A percentile compares a stretch with the other conserved stretches of the same genome.
Evolutionary conservation across 2,797 vertebrate species (phyloP).

Genomic region (Argyrosomus regius): DNA sequence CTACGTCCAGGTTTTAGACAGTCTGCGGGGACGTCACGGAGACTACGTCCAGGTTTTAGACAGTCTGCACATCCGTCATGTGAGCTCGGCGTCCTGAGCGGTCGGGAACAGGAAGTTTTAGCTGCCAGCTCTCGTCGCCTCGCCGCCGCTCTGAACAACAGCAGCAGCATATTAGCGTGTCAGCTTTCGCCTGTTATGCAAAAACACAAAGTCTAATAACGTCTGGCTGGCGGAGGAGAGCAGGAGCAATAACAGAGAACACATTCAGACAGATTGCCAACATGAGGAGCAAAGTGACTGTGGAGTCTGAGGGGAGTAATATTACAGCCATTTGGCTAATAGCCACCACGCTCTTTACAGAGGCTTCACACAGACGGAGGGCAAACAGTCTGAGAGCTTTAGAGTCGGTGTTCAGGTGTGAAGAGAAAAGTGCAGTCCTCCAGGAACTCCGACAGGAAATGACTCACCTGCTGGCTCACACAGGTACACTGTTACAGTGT

Average conservation of each 20-base stretch:
- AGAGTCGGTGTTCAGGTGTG: slow-evolving; percentile 21
- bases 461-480: neutral
- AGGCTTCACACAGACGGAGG: slow-evolving; percentile 43
- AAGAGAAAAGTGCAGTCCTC: neutral
- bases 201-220: slow-evolving; percentile 52
- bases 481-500: neutral
- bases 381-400: slow-evolving; percentile 27
- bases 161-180: slow-evolving; percentile 48
- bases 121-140: slow-evolving; percentile 27
- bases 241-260: slow-evolving; percentile 60
- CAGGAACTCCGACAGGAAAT: slow-evolving; percentile 6
- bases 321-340: slow-evolving; percentile 77
- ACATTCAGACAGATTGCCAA: slow-evolving; percentile 66
- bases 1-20: too few species aligned
- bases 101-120: slow-evolving; percentile 36
- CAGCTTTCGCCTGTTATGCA: slow-evolving; percentile 62
- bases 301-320: slow-evolving; percentile 67
- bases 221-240: slow-evolving; percentile 41
- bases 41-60: too few species aligned
- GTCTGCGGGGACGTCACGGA: too few species aligned
- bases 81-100: slow-evolving; percentile 11
- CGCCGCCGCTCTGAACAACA: slow-evolving; percentile 20
- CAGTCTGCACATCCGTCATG: slow-evolving; percentile 18
- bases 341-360: slow-evolving; percentile 55
- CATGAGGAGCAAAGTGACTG: slow-evolving; percentile 68